phyloP scores from a whole-genome alignment of 2,888 invertebrate species.

The Sinodicranocentrus sp. region DNA sequence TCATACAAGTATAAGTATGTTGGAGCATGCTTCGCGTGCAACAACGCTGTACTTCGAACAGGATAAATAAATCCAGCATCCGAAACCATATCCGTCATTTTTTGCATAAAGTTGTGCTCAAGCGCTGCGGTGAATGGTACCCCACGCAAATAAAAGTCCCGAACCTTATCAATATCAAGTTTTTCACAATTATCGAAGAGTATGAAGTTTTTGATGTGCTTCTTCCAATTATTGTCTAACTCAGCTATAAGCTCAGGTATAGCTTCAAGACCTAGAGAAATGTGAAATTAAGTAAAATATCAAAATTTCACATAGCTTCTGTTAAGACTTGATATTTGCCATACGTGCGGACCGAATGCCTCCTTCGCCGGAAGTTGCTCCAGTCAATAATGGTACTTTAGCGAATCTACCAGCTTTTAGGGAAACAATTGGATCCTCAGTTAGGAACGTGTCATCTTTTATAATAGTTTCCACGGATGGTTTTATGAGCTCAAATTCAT shows the following conservation, averaged over 20 bases:
- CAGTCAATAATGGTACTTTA: conserved; percentile 54
- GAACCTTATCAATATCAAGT: conserved; percentile 48
- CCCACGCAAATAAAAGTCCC: conserved; percentile 56
- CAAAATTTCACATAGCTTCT: too few relatives aligned
- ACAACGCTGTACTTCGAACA: conserved; percentile 24
- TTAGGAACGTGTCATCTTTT: conserved; percentile 50
- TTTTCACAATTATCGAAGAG: too few relatives aligned
- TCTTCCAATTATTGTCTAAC: too few relatives aligned
- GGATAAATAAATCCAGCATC: conserved; percentile 63
- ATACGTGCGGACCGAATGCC: conserved; percentile 41
- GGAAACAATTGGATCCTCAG: conserved; percentile 44
- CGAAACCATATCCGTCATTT: conserved; percentile 51
- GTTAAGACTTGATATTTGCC: too few relatives aligned
- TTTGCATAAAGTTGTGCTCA: conserved; percentile 43
- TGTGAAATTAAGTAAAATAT: too few relatives aligned
- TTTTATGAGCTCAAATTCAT: conserved; percentile 29
- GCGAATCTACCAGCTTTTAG: conserved; percentile 45
- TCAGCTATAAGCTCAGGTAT: too few relatives aligned
- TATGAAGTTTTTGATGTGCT: too few relatives aligned
- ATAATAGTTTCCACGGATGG: conserved; percentile 63
- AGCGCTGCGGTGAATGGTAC: conserved; percentile 22
- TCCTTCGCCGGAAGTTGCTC: conserved; percentile 61
- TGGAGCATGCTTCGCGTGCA: conserved; percentile 47
- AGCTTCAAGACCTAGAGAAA: too few relatives aligned
- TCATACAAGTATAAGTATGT: conserved; percentile 65